A percentile compares a stretch with the other conserved stretches of the same genome.
Conservation (phyloP, 2,888 invertebrate species). For the Stenodera caucasica region DNA sequence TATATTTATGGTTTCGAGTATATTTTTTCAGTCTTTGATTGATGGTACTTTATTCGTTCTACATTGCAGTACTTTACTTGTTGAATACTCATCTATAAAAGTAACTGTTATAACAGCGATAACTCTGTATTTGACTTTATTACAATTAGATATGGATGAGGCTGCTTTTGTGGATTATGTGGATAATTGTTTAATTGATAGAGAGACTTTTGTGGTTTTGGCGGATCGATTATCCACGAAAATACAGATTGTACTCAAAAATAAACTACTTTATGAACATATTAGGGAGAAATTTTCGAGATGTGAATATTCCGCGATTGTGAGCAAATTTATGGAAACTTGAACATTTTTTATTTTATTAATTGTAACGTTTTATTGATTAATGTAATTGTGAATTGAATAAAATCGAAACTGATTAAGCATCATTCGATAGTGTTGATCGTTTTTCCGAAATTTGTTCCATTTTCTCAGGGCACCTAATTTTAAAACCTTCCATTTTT, state of each 20-base stretch:
- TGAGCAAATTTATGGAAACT: neutral
- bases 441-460: too few species aligned
- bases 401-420: too few species aligned
- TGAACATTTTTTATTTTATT: neutral
- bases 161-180: neutral
- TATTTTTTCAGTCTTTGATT: neutral
- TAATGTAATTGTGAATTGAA: too few species aligned
- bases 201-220: neutral
- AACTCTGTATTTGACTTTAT: neutral
- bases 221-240: neutral
- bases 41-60: neutral
- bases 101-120: neutral
- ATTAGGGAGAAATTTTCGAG: neutral
- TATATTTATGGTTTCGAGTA: too few species aligned
- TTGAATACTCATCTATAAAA: neutral
- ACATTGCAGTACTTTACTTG: neutral
- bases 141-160: neutral
- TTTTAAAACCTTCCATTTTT: too few species aligned
- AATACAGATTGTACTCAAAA: neutral
- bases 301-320: neutral
- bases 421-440: too few species aligned
- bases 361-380: too few species aligned
- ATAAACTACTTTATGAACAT: neutral
- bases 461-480: too few species aligned
- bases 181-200: neutral